Evolutionary conservation across 2,888 invertebrate genomes (phyloP).

Genomic region (Drosophila putrida): DNA sequence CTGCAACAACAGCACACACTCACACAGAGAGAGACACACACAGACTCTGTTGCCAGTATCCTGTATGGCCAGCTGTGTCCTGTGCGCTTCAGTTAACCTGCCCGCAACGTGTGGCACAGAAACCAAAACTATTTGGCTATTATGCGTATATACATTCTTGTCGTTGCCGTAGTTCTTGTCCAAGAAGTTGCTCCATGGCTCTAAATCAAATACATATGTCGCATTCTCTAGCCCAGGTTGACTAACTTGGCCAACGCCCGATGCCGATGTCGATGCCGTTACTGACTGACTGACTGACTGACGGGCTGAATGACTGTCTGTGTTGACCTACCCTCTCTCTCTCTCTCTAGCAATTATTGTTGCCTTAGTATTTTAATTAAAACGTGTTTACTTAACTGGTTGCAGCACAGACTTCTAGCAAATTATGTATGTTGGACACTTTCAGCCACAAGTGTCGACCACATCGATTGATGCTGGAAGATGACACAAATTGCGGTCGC

Average conservation of each 20-base stretch:
- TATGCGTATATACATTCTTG: constrained; percentile 38
- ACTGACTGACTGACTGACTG: not conserved
- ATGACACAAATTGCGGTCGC: constrained; percentile 45
- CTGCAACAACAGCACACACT: constrained; percentile 19
- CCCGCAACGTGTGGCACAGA: constrained; percentile 41
- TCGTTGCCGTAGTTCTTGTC: constrained; percentile 10
- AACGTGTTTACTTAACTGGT: constrained; percentile 64
- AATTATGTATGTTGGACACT: constrained; percentile 41
- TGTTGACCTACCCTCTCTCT: not conserved
- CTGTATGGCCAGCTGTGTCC: constrained; percentile 18
- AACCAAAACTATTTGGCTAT: constrained; percentile 53
- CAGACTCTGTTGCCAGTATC: constrained; percentile 13
- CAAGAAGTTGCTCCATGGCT: constrained; percentile 12
- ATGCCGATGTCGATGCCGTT: constrained; percentile 31
- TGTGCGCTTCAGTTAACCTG: constrained; percentile 40
- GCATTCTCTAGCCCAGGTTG: not conserved
- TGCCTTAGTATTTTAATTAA: constrained; percentile 68
- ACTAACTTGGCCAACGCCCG: constrained; percentile 25
- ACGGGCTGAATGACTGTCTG: not conserved
- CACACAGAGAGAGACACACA: constrained; percentile 7
- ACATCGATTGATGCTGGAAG: constrained; percentile 43
- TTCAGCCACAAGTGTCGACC: constrained; percentile 50
- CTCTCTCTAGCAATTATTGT: constrained; percentile 57
- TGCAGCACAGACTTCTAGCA: constrained; percentile 21
- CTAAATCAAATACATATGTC: constrained; percentile 62